phyloP scores from a whole-genome alignment of 2,888 invertebrate genomes.

The Drosophila cyrtoloma region DNA sequence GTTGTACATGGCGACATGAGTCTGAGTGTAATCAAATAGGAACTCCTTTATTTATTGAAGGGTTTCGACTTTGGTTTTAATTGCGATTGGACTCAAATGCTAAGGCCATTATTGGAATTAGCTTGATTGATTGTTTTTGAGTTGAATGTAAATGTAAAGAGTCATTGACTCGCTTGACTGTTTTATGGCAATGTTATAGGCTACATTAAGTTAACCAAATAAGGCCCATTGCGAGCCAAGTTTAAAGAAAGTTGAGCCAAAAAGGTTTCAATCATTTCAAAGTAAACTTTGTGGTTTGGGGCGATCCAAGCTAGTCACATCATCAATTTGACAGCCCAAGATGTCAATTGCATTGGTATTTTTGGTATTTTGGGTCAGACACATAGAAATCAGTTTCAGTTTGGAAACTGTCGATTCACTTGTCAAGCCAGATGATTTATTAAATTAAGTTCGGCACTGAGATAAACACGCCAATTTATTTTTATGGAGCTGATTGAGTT shows the following conservation, averaged over 20 bases:
- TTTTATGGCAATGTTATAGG: conserved; percentile 21
- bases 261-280: conserved; percentile 36
- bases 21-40: background rate
- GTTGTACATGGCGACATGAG: background rate
- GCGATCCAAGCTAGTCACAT: conserved; percentile 38
- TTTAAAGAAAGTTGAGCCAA: conserved; percentile 2
- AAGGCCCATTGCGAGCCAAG: conserved; percentile 1
- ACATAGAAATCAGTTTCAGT: conserved; percentile 54
- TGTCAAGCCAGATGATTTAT: conserved; percentile 63
- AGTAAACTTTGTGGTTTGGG: conserved; percentile 17
- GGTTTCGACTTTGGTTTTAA: background rate
- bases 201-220: conserved; percentile 25
- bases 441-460: conserved; percentile 28
- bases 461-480: background rate
- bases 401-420: conserved; percentile 53
- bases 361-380: conserved; percentile 46
- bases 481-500: background rate
- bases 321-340: conserved; percentile 64
- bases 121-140: conserved; percentile 35
- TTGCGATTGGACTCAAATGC: background rate
- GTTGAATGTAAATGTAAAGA: background rate
- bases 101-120: background rate
- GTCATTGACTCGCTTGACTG: conserved; percentile 26
- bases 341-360: conserved; percentile 74
- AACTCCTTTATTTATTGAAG: background rate